These are phyloP conservation scores for Dendrolimus kikuchii DNA, from an alignment of 1,140 invertebrate species.

Conservation along the genomic window DNA sequence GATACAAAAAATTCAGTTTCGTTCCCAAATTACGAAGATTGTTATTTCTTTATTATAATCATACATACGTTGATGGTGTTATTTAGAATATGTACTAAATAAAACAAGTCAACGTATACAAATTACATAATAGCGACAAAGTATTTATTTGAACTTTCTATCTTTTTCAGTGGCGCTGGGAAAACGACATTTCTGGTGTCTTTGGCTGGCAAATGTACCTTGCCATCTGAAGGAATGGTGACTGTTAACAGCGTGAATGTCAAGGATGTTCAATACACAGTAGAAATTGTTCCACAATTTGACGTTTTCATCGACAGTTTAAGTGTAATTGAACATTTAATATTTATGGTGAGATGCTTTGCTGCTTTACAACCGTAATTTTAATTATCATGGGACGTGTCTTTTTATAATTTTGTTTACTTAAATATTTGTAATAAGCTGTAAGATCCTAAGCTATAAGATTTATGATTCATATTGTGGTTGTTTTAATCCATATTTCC, in stretches of 20 bases:
- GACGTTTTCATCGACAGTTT: conserved; percentile 48
- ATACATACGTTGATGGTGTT: too few relatives aligned
- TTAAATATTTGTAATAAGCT: too few relatives aligned
- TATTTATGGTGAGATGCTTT: conserved; percentile 51
- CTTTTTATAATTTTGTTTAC: too few relatives aligned
- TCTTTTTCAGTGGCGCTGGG: conserved; percentile 47
- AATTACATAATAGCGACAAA: background rate
- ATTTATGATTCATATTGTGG: too few relatives aligned
- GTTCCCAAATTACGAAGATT: too few relatives aligned
- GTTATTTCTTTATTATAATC: too few relatives aligned
- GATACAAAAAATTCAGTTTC: too few relatives aligned
- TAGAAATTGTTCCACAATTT: conserved; percentile 51
- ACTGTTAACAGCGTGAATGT: conserved; percentile 33
- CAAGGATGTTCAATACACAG: conserved; percentile 22
- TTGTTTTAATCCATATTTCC: too few relatives aligned
- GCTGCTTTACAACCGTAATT: conserved; percentile 1
- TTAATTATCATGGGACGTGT: conserved; percentile 2
- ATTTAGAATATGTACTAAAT: too few relatives aligned
- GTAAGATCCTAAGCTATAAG: too few relatives aligned
- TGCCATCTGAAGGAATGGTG: conserved; percentile 37
- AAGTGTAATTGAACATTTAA: conserved; percentile 52
- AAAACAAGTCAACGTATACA: background rate
- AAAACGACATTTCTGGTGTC: conserved; percentile 58
- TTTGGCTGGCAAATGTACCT: conserved; percentile 43
- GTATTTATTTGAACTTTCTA: background rate